Conservation (phyloP, 2,888 invertebrate species). For the Tetranychus piercei region DNA sequence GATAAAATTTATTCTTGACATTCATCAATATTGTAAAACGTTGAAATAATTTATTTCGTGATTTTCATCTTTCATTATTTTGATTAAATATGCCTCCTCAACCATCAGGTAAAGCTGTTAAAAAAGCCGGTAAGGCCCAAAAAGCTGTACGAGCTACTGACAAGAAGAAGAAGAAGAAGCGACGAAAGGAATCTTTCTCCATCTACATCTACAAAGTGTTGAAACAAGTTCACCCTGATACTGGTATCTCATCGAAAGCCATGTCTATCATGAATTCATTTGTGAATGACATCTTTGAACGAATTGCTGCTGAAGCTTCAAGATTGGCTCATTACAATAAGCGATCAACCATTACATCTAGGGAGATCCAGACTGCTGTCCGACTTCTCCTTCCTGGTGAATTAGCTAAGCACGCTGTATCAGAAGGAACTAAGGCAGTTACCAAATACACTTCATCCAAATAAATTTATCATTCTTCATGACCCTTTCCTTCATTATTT, state of each 20-base stretch:
- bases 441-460: constrained; percentile 40
- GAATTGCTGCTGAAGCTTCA: constrained; percentile 47
- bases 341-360: constrained; percentile 46
- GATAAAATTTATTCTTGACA: no score
- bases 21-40: no score
- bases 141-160: constrained; percentile 41
- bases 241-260: constrained; percentile 34
- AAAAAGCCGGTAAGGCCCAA: constrained; percentile 38
- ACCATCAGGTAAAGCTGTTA: constrained; percentile 28
- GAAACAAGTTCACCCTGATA: constrained; percentile 34
- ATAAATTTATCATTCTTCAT: constrained; percentile 19
- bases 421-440: constrained; percentile 47
- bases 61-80: neutral
- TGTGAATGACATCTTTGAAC: constrained; percentile 52
- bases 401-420: constrained; percentile 50
- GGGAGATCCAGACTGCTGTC: constrained; percentile 51
- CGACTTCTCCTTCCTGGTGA: constrained; percentile 50
- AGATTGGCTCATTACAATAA: constrained; percentile 45
- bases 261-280: constrained; percentile 51
- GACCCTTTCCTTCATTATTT: neutral
- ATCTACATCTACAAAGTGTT: constrained; percentile 34
- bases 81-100: constrained; percentile 25
- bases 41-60: no score
- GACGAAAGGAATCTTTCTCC: constrained; percentile 30
- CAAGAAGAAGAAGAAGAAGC: constrained; percentile 40